These are phyloP conservation scores for Dolichallabes microphthalmus DNA, from an alignment of 2,113 vertebrate genomes.

Conservation along the genomic window DNA sequence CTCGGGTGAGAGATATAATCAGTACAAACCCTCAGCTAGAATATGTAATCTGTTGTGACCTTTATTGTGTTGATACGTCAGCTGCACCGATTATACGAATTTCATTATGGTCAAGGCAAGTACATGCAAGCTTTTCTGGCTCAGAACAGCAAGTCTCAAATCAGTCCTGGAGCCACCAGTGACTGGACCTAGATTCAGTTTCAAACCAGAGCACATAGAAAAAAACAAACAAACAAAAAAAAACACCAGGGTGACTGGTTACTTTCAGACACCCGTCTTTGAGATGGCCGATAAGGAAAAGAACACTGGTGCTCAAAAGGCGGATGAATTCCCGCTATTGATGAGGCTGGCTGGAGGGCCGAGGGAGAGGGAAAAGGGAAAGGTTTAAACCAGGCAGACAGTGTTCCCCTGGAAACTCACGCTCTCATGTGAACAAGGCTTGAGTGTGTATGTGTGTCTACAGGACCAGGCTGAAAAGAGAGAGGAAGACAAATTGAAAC, in stretches of 20 bases:
- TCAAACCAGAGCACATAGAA: neutral
- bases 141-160: neutral
- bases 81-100: too few species aligned
- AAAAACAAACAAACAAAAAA: neutral
- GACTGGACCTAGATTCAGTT: neutral
- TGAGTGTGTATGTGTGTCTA: neutral
- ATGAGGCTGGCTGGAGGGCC: constrained; percentile 15
- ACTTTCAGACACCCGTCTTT: constrained; percentile 5
- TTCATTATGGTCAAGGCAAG: neutral
- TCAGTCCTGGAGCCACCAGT: neutral
- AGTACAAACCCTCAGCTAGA: neutral
- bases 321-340: constrained; percentile 35
- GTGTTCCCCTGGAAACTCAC: constrained; percentile 43
- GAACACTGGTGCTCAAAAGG: constrained; percentile 3
- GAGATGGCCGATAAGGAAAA: constrained; percentile 18
- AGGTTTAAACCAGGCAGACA: constrained; percentile 35
- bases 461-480: neutral
- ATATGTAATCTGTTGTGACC: neutral
- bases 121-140: neutral
- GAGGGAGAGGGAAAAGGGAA: neutral
- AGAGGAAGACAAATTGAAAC: constrained; percentile 7
- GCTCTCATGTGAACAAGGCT: constrained; percentile 15
- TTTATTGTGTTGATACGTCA: neutral
- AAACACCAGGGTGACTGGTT: neutral
- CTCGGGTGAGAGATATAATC: neutral